Percentiles rank a stretch among this genome's conserved stretches.
These are phyloP conservation scores for Coenonympha glycerion DNA, from an alignment of 2,888 invertebrate genomes.

Conservation along the genomic window DNA sequence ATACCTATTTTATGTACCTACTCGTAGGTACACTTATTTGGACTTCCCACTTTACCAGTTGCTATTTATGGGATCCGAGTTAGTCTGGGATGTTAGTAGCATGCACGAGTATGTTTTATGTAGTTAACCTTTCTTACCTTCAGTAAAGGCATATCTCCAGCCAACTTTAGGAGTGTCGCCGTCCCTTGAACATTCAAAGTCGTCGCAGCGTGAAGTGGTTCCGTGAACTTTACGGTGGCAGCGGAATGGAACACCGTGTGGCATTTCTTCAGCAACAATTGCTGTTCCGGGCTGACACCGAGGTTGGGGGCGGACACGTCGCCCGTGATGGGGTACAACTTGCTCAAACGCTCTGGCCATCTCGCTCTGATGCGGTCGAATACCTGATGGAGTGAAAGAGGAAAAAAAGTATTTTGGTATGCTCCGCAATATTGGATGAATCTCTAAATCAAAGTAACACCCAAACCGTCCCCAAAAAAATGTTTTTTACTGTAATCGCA, in stretches of 20 bases:
- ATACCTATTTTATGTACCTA: too few species aligned
- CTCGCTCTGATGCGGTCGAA: conserved; percentile 81
- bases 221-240: conserved; percentile 96
- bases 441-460: too few species aligned
- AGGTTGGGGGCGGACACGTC: conserved; percentile 84
- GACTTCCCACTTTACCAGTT: too few species aligned
- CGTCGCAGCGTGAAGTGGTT: conserved; percentile 90
- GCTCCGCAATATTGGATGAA: too few species aligned
- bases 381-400: too few species aligned
- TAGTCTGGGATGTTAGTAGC: too few species aligned
- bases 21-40: too few species aligned
- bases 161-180: conserved; percentile 86
- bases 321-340: conserved; percentile 82
- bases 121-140: conserved; percentile 76
- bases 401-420: neutral
- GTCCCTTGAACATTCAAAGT: conserved; percentile 94
- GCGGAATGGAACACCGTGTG: conserved; percentile 96
- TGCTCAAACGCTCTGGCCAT: conserved; percentile 79
- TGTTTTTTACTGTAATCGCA: too few species aligned
- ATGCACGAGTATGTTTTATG: too few species aligned
- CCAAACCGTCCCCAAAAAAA: too few species aligned
- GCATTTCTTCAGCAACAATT: conserved; percentile 79
- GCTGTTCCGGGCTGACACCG: conserved; percentile 81
- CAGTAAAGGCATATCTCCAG: conserved; percentile 85
- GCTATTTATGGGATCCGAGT: too few species aligned